Evolutionary conservation across 2,113 vertebrate species (phyloP).

Genomic region (Neopipo cinnamomea): DNA sequence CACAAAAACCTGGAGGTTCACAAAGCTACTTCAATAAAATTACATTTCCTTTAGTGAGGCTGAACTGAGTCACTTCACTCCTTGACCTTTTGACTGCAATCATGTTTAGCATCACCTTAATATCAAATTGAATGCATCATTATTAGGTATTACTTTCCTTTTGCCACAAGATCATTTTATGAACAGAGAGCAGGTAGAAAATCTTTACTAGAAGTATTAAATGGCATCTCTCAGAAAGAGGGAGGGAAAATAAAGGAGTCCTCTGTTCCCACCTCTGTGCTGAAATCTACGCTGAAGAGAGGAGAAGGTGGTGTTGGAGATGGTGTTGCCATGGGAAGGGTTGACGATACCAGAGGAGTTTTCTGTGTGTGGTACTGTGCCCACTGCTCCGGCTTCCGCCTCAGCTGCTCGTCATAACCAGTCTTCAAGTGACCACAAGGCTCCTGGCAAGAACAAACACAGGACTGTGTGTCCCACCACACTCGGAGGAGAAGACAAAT

Average conservation of each 20-base stretch:
- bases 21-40: not conserved
- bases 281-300: conserved; percentile 90
- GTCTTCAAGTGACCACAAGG: conserved; percentile 85
- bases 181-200: not conserved
- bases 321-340: conserved; percentile 78
- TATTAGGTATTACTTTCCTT: not conserved
- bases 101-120: not conserved
- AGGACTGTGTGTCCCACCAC: not conserved
- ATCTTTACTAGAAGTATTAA: not conserved
- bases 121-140: not conserved
- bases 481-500: not conserved
- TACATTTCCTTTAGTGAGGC: not conserved
- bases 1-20: not conserved
- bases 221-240: not conserved
- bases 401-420: conserved; percentile 88
- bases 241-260: not conserved
- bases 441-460: conserved; percentile 72
- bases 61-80: not conserved
- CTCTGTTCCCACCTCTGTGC: conserved; percentile 81
- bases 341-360: conserved; percentile 74
- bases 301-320: conserved; percentile 89
- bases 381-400: conserved; percentile 93
- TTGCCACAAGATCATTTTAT: not conserved
- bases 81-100: not conserved
- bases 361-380: conserved; percentile 84